These are phyloP conservation scores for Cotesia typhae DNA, from an alignment of 1,140 invertebrate species.

Conservation along the genomic window DNA sequence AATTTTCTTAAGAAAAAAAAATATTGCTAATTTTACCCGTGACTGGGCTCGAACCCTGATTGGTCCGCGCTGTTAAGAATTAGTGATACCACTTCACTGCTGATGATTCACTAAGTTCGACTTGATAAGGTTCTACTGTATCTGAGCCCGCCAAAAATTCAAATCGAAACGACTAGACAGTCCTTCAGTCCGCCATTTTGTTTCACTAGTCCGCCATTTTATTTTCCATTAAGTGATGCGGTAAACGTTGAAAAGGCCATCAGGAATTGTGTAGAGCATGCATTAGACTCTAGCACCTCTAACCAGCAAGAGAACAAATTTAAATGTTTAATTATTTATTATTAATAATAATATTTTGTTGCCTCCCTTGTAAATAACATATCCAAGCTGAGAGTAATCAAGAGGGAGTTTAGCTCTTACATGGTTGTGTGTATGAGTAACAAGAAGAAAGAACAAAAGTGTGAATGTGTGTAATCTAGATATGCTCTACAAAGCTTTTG, in stretches of 20 bases:
- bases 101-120: no score
- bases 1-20: no score
- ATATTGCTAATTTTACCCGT: not conserved
- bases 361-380: conserved; percentile 1
- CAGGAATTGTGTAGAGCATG: conserved; percentile 53
- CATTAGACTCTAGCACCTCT: conserved; percentile 41
- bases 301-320: conserved; percentile 8
- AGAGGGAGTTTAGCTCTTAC: no score
- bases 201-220: conserved; percentile 4
- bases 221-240: conserved; percentile 28
- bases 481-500: conserved; percentile 32
- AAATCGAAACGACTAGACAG: no score
- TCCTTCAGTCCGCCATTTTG: no score
- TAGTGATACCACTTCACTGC: not conserved
- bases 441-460: not conserved
- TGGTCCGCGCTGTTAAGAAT: not conserved
- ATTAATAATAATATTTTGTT: not conserved
- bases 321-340: not conserved
- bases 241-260: conserved; percentile 43
- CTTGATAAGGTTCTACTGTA: no score
- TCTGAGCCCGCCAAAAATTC: no score
- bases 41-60: not conserved
- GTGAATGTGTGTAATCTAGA: conserved; percentile 15
- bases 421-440: not conserved
- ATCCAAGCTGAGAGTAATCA: no score